Conservation (phyloP, 1,140 invertebrate genomes). For the Vanessa atalanta region DNA sequence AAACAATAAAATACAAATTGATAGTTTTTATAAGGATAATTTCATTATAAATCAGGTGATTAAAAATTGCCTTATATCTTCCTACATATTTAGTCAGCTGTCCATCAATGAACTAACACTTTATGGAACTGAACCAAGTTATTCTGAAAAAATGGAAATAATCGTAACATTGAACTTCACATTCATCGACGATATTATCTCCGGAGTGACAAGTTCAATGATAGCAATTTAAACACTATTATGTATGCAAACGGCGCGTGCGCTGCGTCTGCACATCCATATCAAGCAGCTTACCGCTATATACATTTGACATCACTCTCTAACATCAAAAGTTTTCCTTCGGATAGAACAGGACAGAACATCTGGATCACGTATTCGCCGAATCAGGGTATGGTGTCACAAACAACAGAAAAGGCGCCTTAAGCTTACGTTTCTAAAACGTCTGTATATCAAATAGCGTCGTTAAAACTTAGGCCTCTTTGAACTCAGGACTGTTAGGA, state of each 20-base stretch:
- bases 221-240: conserved; percentile 62
- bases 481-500: conserved; percentile 41
- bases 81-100: too few species aligned
- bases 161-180: conserved; percentile 6
- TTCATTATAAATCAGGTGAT: too few species aligned
- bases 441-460: conserved; percentile 38
- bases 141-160: not conserved
- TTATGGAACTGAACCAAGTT: too few species aligned
- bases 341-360: conserved; percentile 47
- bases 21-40: too few species aligned
- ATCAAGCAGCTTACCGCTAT: conserved; percentile 59
- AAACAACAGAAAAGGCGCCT: conserved; percentile 78
- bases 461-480: conserved; percentile 63
- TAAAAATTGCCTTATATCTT: too few species aligned
- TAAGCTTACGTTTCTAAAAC: conserved; percentile 55
- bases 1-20: too few species aligned
- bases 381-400: conserved; percentile 78
- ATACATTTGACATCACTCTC: conserved; percentile 47
- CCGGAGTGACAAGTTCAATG: conserved; percentile 70
- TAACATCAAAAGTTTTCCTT: conserved; percentile 31
- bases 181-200: conserved; percentile 60
- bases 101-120: too few species aligned
- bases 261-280: conserved; percentile 60
- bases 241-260: conserved; percentile 64
- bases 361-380: conserved; percentile 61